These are phyloP conservation scores for Cataglyphis albicans DNA, from an alignment of 2,888 invertebrate species.

Conservation along the genomic window DNA sequence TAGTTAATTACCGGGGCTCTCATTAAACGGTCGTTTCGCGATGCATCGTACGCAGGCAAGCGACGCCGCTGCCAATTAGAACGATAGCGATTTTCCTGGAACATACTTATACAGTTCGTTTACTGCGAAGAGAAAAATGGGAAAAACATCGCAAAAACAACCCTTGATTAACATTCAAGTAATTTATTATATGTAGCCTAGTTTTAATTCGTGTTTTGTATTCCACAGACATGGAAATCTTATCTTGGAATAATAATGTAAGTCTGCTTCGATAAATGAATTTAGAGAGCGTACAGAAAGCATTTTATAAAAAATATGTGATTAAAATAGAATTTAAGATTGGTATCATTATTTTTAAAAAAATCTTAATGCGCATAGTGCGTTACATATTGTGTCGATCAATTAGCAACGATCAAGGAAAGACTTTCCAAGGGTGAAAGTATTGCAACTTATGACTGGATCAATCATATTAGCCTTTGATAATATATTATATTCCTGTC, in stretches of 20 bases:
- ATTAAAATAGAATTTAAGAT: background rate
- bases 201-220: background rate
- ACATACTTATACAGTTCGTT: background rate
- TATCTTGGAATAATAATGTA: too few species aligned
- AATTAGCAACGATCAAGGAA: background rate
- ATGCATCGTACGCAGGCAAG: constrained; percentile 39
- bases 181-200: background rate
- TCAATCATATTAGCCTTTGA: background rate
- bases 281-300: background rate
- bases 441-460: background rate
- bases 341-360: background rate
- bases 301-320: background rate
- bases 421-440: background rate
- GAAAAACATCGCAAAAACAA: constrained; percentile 5
- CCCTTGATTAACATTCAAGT: constrained; percentile 7
- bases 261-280: background rate
- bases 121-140: constrained; percentile 21
- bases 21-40: constrained; percentile 59
- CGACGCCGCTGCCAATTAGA: constrained; percentile 47
- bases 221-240: background rate
- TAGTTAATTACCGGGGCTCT: constrained; percentile 65
- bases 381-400: background rate
- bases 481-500: constrained; percentile 27
- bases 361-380: background rate
- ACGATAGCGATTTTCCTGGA: constrained; percentile 36